These are phyloP conservation scores for Fragum fragum DNA, from an alignment of 2,888 invertebrate species.

Conservation along the genomic window DNA sequence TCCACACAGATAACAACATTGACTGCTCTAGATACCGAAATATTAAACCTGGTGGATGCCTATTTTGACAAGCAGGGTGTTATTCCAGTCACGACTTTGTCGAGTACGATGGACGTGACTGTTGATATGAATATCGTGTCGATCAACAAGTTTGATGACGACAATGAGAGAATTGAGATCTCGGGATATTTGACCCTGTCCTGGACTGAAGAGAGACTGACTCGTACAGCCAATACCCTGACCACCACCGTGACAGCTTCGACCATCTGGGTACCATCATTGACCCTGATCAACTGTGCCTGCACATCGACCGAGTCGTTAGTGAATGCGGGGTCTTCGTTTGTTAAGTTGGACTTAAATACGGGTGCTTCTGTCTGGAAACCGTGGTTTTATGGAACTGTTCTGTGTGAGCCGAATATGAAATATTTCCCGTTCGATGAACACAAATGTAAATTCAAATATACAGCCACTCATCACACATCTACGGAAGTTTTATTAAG, in stretches of 20 bases:
- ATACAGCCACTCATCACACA: slow-evolving; percentile 24
- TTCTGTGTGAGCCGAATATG: slow-evolving; percentile 33
- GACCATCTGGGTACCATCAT: slow-evolving; percentile 38
- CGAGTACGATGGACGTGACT: slow-evolving; percentile 28
- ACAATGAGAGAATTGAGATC: slow-evolving; percentile 28
- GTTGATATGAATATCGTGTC: slow-evolving; percentile 43
- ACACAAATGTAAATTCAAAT: slow-evolving; percentile 27
- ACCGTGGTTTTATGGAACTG: slow-evolving; percentile 32
- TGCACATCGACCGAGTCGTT: background rate
- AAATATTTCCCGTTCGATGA: slow-evolving; percentile 48
- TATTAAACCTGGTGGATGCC: background rate
- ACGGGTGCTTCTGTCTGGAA: slow-evolving; percentile 35
- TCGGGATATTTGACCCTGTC: slow-evolving; percentile 37
- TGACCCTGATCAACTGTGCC: slow-evolving; percentile 34
- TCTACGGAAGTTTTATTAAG: slow-evolving; percentile 29
- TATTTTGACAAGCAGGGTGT: slow-evolving; percentile 37
- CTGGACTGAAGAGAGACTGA: slow-evolving; percentile 44
- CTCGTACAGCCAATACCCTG: slow-evolving; percentile 31
- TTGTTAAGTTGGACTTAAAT: slow-evolving; percentile 32
- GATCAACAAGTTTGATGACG: slow-evolving; percentile 31
- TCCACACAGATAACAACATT: slow-evolving; percentile 17
- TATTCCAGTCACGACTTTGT: slow-evolving; percentile 34
- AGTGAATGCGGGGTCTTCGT: slow-evolving; percentile 21
- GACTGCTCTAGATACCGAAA: slow-evolving; percentile 16
- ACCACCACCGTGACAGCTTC: slow-evolving; percentile 19